Evolutionary conservation across 2,113 vertebrate species (phyloP).

Genomic region (Carettochelys insculpta): DNA sequence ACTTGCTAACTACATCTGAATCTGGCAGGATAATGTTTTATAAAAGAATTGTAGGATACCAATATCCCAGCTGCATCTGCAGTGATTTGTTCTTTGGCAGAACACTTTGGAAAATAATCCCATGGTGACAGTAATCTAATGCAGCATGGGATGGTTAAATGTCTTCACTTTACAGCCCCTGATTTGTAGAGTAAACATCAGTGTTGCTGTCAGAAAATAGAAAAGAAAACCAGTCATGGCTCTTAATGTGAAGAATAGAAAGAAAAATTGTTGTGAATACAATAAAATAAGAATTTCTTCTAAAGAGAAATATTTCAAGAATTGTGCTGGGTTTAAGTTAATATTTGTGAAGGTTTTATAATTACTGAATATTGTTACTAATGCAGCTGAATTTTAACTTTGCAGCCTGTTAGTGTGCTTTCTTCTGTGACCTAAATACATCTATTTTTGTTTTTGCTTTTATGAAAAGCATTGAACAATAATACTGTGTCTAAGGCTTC

Average conservation of each 20-base stretch:
- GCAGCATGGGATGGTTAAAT: not conserved
- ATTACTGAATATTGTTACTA: slow-evolving; percentile 40
- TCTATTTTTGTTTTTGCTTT: slow-evolving; percentile 67
- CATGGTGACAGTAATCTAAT: not conserved
- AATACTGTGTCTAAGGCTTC: slow-evolving; percentile 23
- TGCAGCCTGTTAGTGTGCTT: slow-evolving; percentile 14
- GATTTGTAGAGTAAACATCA: not conserved
- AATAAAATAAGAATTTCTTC: slow-evolving; percentile 33
- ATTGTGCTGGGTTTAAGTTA: slow-evolving; percentile 27
- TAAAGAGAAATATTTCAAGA: not conserved
- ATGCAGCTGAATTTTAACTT: slow-evolving; percentile 60
- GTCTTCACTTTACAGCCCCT: not conserved
- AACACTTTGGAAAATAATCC: not conserved
- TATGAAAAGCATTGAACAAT: slow-evolving; percentile 48
- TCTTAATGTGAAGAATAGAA: not conserved
- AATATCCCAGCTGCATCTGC: not conserved
- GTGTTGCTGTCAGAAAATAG: not conserved
- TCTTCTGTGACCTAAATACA: slow-evolving; percentile 68
- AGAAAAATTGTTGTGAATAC: not conserved
- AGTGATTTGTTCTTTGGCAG: not conserved
- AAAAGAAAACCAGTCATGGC: not conserved
- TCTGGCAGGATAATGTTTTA: not conserved
- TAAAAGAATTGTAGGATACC: not conserved
- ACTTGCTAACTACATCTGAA: not conserved
- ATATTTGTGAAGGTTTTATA: slow-evolving; percentile 50